Evolutionary conservation across 2,797 vertebrate genomes (phyloP).

Genomic region (Amblyraja radiata): DNA sequence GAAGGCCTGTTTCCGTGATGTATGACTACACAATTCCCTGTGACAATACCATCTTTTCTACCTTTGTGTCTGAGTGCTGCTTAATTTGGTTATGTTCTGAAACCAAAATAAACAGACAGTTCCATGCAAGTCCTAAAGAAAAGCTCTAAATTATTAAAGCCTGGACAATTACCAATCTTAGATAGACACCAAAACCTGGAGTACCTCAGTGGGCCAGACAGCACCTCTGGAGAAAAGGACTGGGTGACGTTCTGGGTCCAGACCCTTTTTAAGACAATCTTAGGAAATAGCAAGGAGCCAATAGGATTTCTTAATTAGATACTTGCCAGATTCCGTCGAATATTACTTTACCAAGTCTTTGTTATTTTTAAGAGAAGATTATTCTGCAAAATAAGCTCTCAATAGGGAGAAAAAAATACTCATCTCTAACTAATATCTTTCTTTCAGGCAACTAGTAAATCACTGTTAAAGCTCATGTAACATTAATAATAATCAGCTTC

Average conservation of each 20-base stretch:
- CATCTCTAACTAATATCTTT: neutral
- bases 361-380: neutral
- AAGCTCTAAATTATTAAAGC: neutral
- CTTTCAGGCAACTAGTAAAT: neutral
- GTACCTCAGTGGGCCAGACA: too few relatives aligned
- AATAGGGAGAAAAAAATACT: neutral
- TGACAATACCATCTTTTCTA: neutral
- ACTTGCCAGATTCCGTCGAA: neutral
- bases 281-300: neutral
- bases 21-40: too few relatives aligned
- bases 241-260: too few relatives aligned
- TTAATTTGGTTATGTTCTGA: neutral
- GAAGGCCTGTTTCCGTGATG: too few relatives aligned
- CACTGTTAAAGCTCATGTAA: neutral
- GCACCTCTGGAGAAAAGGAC: too few relatives aligned
- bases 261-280: too few relatives aligned
- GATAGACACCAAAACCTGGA: too few relatives aligned
- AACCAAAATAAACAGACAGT: neutral
- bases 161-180: neutral
- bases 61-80: neutral
- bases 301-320: neutral
- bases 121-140: neutral
- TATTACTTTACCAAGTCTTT: neutral
- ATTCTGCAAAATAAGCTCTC: neutral
- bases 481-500: neutral